Base-by-base conservation (phyloP, 1,140 invertebrate genomes). In the Zaprionus inermis region DNA sequence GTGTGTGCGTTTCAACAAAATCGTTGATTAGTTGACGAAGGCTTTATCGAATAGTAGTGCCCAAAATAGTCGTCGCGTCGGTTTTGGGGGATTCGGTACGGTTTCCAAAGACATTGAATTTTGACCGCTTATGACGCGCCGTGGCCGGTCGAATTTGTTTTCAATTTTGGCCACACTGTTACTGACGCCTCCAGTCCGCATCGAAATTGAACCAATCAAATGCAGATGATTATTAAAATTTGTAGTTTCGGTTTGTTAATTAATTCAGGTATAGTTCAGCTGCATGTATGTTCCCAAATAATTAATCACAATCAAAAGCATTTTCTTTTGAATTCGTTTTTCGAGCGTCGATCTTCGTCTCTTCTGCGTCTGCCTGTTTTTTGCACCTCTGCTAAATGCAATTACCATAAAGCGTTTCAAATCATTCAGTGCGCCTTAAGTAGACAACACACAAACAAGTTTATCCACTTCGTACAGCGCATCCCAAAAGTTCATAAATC, bases 401-500 rank as follows among this genome's bases (percentile, higher is more conserved):
- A 49, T 49, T 20, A 12, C 44, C 16, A 18, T 49, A 49, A 49
- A 24, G 22, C 1, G 5, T 10, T 12, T 49, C 10, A 49, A 49
- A 49, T 49, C 44, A 49, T 11, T 49, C 44, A 49, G 44, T 7
- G 44, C 3, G 38, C 20, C 10, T 49, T 49, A 49, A 49, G 44
- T 49, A 49, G 10, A 20, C 44, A 18, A 11, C 16, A 46, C 7
- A 18, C 44, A 20, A 46, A 49, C 44, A 22, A 49, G 44, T 49
- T 49, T 49, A 22, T 49, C 44, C 10, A 44, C n/a, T 16, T 16
- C 38, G 44, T 32, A 32, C 30, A 32, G 7, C 44, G 10, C 44
- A 49, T 49, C 44, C 44, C 44, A n/a, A 22, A 12, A 49, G 44
- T 49, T 49, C 44, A 49, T 49, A 49, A 49, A 49, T 49, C 44